phyloP scores from a whole-genome alignment of 2,888 invertebrate genomes.

The Venustoraphidia nigricollis region DNA sequence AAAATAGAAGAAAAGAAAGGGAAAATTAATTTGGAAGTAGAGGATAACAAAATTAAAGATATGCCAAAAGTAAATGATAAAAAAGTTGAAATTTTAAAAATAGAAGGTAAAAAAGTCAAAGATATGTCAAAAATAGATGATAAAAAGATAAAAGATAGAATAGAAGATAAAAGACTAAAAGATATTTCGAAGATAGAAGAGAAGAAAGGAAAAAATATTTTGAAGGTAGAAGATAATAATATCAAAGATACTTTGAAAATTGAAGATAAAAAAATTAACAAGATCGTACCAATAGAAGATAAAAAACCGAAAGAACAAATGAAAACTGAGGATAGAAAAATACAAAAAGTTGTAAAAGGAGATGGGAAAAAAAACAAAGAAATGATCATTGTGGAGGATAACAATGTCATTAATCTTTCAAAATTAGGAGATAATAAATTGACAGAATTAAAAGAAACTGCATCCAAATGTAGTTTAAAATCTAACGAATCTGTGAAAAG shows the following conservation, averaged over 20 bases:
- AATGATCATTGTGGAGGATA: slow-evolving; percentile 10
- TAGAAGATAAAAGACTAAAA: slow-evolving; percentile 9
- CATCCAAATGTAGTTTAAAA: no score
- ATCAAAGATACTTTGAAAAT: background rate
- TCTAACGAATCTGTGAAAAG: no score
- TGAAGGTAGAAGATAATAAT: background rate
- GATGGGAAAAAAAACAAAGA: slow-evolving; percentile 8
- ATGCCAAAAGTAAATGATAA: slow-evolving; percentile 5
- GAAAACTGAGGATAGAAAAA: slow-evolving; percentile 14
- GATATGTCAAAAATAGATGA: slow-evolving; percentile 13
- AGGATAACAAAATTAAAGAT: background rate
- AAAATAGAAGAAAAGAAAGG: background rate
- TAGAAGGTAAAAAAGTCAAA: slow-evolving; percentile 14
- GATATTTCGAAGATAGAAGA: background rate
- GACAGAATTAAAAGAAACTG: no score
- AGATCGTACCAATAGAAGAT: slow-evolving; percentile 5
- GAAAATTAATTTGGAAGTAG: background rate
- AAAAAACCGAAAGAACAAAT: slow-evolving; percentile 9
- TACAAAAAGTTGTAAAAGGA: slow-evolving; percentile 13
- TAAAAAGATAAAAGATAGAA: slow-evolving; percentile 7
- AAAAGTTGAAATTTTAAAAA: slow-evolving; percentile 10
- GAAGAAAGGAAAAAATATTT: background rate
- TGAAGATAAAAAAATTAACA: slow-evolving; percentile 4
- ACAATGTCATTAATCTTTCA: slow-evolving; percentile 7
- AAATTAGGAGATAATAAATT: no score